Conservation (phyloP, 2,888 invertebrate species). For the Vandiemenella viatica region DNA sequence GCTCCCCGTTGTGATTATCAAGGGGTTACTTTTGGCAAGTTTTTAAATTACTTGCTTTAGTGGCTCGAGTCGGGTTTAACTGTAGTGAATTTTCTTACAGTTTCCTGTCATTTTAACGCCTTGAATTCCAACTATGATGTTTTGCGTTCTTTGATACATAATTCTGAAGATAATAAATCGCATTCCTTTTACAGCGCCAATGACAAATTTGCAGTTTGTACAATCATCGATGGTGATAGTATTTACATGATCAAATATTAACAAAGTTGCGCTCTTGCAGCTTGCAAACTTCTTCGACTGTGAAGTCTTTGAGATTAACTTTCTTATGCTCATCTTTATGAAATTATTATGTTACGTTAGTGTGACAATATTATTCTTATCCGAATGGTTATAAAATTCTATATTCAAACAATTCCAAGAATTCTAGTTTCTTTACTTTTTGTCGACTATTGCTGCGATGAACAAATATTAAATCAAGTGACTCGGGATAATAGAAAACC, state of each 20-base stretch:
- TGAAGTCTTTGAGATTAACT: slow-evolving; percentile 31
- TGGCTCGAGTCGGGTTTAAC: too few species aligned
- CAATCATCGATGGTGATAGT: slow-evolving; percentile 43
- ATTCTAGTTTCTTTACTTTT: slow-evolving; percentile 6
- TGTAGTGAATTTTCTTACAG: too few species aligned
- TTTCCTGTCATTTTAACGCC: too few species aligned
- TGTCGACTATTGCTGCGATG: slow-evolving; percentile 3
- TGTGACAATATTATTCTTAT: not conserved
- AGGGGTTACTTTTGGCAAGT: too few species aligned
- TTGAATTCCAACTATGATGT: too few species aligned
- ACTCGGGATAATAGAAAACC: too few species aligned
- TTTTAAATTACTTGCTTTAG: too few species aligned
- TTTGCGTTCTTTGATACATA: too few species aligned
- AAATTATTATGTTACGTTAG: not conserved
- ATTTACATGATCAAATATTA: slow-evolving; percentile 35
- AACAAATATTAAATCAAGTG: too few species aligned
- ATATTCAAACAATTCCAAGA: slow-evolving; percentile 5
- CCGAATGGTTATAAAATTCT: not conserved
- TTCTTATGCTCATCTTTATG: slow-evolving; percentile 29
- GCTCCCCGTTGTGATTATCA: too few species aligned
- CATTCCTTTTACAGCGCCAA: slow-evolving; percentile 42
- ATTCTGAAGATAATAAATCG: too few species aligned
- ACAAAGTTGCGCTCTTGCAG: slow-evolving; percentile 34
- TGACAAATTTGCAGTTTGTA: slow-evolving; percentile 35
- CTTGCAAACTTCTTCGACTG: slow-evolving; percentile 29